These are phyloP conservation scores for Thunnus maccoyii DNA, from an alignment of 2,113 vertebrate species.

Conservation along the genomic window DNA sequence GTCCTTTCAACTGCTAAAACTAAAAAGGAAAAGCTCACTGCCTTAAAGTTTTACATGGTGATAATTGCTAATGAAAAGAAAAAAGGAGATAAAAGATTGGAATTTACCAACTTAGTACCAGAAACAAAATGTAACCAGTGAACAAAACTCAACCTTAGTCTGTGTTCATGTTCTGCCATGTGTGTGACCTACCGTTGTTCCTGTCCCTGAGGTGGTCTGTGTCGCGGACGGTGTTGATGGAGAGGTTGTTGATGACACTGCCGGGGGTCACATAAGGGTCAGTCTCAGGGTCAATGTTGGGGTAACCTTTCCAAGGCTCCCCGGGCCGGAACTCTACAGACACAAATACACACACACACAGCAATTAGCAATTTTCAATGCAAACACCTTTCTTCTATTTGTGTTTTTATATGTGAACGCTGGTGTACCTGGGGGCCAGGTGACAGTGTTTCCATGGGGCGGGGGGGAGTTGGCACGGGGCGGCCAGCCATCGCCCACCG, in stretches of 20 bases:
- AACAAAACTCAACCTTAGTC: too few species aligned
- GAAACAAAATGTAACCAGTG: too few species aligned
- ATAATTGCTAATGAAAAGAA: too few species aligned
- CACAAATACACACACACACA: background rate
- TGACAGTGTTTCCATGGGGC: slow-evolving; percentile 96
- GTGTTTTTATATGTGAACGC: background rate
- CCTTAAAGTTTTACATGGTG: too few species aligned
- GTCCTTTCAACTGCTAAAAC: too few species aligned
- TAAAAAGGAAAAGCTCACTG: too few species aligned
- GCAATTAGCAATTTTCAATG: background rate
- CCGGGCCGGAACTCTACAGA: slow-evolving; percentile 96
- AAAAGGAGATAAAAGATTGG: too few species aligned
- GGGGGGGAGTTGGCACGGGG: slow-evolving; percentile 99
- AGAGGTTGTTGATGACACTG: slow-evolving; percentile 99
- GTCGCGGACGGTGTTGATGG: slow-evolving; percentile 99
- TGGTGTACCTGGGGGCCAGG: slow-evolving; percentile 86
- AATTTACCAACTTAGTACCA: too few species aligned
- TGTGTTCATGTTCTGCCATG: background rate
- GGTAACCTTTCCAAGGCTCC: slow-evolving; percentile 99
- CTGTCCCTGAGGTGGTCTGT: slow-evolving; percentile 99
- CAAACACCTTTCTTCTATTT: background rate
- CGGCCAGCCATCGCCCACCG: slow-evolving; percentile 97
- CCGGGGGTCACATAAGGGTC: slow-evolving; percentile 99
- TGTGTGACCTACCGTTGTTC: slow-evolving; percentile 91
- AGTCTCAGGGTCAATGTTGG: slow-evolving; percentile 99